Evolutionary conservation across 1,140 invertebrate species (phyloP).

Genomic region (Euborellia annulipes): DNA sequence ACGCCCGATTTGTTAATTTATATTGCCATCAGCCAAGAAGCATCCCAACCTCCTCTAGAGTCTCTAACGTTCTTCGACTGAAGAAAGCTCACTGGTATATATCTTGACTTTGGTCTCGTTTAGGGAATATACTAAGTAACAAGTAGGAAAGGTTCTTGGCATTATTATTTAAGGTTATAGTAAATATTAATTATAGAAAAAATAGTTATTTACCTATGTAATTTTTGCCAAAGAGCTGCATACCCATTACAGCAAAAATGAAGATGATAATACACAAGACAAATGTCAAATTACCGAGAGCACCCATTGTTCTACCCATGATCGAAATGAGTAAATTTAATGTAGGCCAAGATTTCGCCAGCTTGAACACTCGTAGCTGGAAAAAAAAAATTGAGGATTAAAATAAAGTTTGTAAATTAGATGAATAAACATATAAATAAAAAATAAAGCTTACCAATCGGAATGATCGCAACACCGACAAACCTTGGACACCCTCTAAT

Average conservation of each 20-base stretch:
- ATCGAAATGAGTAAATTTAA: constrained; percentile 96
- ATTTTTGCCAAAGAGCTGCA: constrained; percentile 92
- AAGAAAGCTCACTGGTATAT: too few relatives aligned
- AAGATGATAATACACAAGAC: constrained; percentile 97
- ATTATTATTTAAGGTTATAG: too few relatives aligned
- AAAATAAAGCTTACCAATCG: constrained; percentile 68
- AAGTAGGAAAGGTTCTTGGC: too few relatives aligned
- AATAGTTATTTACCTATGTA: constrained; percentile 72
- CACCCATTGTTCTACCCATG: constrained; percentile 94
- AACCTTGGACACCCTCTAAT: constrained; percentile 81
- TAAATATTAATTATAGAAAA: too few relatives aligned
- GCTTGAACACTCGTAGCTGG: constrained; percentile 95
- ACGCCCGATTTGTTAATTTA: too few relatives aligned
- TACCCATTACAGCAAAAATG: constrained; percentile 97
- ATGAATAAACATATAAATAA: constrained; percentile 7
- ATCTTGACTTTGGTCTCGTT: too few relatives aligned
- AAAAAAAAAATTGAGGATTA: constrained; percentile 29
- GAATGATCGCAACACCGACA: constrained; percentile 93
- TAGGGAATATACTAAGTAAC: too few relatives aligned
- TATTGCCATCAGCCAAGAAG: too few relatives aligned
- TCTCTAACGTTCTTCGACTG: too few relatives aligned
- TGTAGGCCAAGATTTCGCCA: constrained; percentile 98
- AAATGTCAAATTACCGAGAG: constrained; percentile 93
- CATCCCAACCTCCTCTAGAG: too few relatives aligned
- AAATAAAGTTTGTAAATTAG: too few relatives aligned